These are phyloP conservation scores for Celastrina argiolus DNA, from an alignment of 2,888 invertebrate genomes.

Conservation along the genomic window DNA sequence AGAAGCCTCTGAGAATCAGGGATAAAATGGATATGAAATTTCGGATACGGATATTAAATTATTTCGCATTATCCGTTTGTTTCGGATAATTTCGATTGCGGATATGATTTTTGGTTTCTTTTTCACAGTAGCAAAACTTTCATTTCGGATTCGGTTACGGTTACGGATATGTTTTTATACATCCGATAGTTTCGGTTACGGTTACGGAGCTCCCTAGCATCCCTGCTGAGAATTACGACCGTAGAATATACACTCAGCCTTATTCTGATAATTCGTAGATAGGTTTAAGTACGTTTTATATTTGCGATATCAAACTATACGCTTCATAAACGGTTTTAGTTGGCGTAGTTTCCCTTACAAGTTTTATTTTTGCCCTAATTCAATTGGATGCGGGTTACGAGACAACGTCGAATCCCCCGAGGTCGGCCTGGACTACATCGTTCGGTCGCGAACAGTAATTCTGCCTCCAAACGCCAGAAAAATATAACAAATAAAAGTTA, in stretches of 20 bases:
- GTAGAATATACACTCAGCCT: too few relatives aligned
- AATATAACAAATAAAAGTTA: constrained; percentile 16
- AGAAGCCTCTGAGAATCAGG: background rate
- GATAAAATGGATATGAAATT: too few relatives aligned
- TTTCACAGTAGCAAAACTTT: too few relatives aligned
- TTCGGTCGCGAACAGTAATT: constrained; percentile 34
- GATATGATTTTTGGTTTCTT: too few relatives aligned
- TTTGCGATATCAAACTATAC: background rate
- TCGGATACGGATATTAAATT: too few relatives aligned
- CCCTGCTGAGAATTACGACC: too few relatives aligned
- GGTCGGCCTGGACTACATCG: constrained; percentile 30
- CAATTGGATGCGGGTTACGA: constrained; percentile 33
- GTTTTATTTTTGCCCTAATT: constrained; percentile 35
- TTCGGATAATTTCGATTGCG: too few relatives aligned
- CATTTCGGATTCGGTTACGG: too few relatives aligned
- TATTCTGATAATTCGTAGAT: background rate
- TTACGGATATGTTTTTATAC: too few relatives aligned
- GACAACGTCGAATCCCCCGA: constrained; percentile 32
- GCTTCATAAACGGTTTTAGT: constrained; percentile 10
- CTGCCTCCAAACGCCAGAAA: constrained; percentile 27
- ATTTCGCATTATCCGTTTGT: too few relatives aligned
- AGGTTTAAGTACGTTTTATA: background rate
- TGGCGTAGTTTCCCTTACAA: constrained; percentile 26
- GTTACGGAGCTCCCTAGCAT: too few relatives aligned
- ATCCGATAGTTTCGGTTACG: too few relatives aligned